Base-by-base conservation (phyloP, 2,113 vertebrate species). In the Gobius niger region DNA sequence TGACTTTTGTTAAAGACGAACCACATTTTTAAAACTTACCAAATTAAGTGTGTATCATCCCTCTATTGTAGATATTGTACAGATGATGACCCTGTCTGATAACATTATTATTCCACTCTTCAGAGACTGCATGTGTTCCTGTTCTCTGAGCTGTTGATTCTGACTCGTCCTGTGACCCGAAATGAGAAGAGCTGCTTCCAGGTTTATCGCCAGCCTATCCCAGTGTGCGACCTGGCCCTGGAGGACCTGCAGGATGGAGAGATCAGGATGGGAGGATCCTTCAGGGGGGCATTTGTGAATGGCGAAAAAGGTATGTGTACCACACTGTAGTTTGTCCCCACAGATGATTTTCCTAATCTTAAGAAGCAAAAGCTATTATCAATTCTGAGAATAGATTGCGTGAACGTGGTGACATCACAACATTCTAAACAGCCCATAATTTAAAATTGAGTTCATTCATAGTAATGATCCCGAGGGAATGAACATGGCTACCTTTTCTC, bases 121-220 rank as follows among this genome's bases (percentile, higher is more conserved):
- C 85, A 99, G 98, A 96, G 98, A 82, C 93, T 99, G 49, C 95
- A 98, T 0, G 94, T 99, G 10, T 99, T 99, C 89, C 94, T 99
- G 9, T 99, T 99, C 91, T 95, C 95, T 77, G 96, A 99, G 65
- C 85, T 99, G 70, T 85, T 99, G 91, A 94, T 99, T 64, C 75
- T 99, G 88, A 96, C 95, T 0, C 94, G 98, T 40, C 95, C 96
- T 0, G 96, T 98, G 44, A 96, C 90, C 0, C 93, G 97, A 0
- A 96, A 95, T 0, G 97, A 99, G 44, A 93, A 94, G 10, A 95
- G 93, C 77, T 94, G 90, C 11, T 99, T 95, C 91, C 98, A 99
- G 75, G 96, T 99, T 52, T 99, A 98, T 86, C 93, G 97, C 9
- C 98, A 97, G 78, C 97, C 98, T 0, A 98, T 99, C 71, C 96